phyloP scores from a whole-genome alignment of 1,140 invertebrate genomes.

The Hirudo medicinalis region DNA sequence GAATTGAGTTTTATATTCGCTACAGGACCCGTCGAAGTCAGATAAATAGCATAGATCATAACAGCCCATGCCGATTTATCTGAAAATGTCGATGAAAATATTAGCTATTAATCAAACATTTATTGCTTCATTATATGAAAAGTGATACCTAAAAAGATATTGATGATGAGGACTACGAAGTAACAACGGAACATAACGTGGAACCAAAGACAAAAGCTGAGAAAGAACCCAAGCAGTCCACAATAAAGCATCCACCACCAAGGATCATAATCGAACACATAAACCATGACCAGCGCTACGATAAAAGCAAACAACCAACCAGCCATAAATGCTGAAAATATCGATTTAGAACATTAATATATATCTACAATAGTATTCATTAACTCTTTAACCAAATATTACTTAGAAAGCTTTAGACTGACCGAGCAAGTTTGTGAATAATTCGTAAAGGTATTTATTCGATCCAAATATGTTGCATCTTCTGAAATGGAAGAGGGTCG shows the following conservation, averaged over 20 bases:
- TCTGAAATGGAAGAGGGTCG: neutral
- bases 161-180: neutral
- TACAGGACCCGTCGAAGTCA: neutral
- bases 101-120: too few species aligned
- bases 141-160: neutral
- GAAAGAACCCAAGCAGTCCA: neutral
- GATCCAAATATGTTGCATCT: conserved; percentile 5
- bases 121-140: too few species aligned
- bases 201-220: conserved; percentile 7
- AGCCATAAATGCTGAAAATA: neutral
- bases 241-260: conserved; percentile 9
- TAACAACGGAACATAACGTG: neutral
- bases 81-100: neutral
- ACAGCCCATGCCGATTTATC: neutral
- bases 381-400: too few species aligned
- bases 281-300: neutral
- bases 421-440: neutral
- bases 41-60: conserved; percentile 3
- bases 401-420: neutral
- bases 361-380: neutral
- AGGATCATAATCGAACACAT: neutral
- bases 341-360: neutral
- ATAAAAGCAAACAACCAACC: neutral
- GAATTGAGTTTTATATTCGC: conserved; percentile 1
- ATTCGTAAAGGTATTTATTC: neutral